Evolutionary conservation across 53 echinoderm and acorn worm genomes (phyloP), one percentile per base, ranked within the genome.

Genomic region (Temnopleurus reevesii): DNA sequence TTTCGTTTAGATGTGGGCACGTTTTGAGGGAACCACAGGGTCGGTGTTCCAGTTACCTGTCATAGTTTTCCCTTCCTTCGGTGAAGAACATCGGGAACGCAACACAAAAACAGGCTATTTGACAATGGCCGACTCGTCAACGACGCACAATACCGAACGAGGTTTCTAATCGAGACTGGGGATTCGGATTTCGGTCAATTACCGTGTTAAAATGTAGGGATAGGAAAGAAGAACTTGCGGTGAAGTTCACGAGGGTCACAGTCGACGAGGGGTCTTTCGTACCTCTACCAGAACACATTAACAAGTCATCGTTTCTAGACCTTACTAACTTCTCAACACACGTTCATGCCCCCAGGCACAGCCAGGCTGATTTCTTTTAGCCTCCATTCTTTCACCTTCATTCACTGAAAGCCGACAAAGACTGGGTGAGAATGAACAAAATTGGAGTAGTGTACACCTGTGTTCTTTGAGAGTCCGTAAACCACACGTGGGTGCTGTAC

Each of bases 131-230:
- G 71, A 53, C 53, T 46, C 28, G 88, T 71, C 88, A 65, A 71
- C 76, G 31, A 87, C 65, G 34, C 88, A 87, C 88, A 87, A 87
- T 87, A 51, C 88, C 88, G 51, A 31, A 19, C 28, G 71, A 65
- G 71, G 64, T 66, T 87, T 87, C 88, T 51, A 87, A 87, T 87
- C 65, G 88, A 87, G 71, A 66, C 88, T 87, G 49, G 88, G 88
- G 86, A 64, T 85, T 85, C 86, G 43, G 45, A 85, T 85, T 85
- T 85, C 86, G 86, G 86, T 85, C 86, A 85, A 85, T 85, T 85
- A 85, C 86, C 86, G 86, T 85, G 86, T 85, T 55, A 60, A 86
- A 87, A 87, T 53, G 71, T 34, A 66, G 27, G 56, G 33, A 27
- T 45, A 33, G 88, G 65, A 53, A 71, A 65, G 35, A 33, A 66